Percentiles rank a stretch among this genome's conserved stretches.
Evolutionary conservation across 2,888 invertebrate species (phyloP).

Genomic region (Julus scandinavius): DNA sequence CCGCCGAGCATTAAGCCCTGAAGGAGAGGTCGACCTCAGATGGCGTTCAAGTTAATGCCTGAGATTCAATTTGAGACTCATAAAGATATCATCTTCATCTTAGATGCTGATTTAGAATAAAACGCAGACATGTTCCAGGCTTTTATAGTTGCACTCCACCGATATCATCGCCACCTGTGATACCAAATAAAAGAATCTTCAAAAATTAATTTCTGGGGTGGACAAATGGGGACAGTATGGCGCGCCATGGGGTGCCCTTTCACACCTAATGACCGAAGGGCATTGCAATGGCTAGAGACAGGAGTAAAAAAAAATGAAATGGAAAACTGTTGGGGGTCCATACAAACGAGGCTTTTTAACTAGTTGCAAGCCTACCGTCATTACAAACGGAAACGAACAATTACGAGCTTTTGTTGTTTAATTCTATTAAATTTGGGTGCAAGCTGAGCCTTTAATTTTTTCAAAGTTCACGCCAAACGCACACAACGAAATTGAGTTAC

Average conservation of each 20-base stretch:
- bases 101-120: slow-evolving; percentile 14
- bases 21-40: neutral
- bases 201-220: slow-evolving; percentile 16
- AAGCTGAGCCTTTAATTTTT: slow-evolving; percentile 30
- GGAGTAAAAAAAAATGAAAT: neutral
- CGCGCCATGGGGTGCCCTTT: slow-evolving; percentile 12
- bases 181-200: neutral
- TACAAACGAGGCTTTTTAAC: slow-evolving; percentile 1
- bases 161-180: slow-evolving; percentile 10
- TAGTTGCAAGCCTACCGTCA: slow-evolving; percentile 30
- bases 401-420: slow-evolving; percentile 39
- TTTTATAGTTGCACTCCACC: neutral
- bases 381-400: slow-evolving; percentile 35
- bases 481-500: neutral
- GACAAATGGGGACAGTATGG: slow-evolving; percentile 42
- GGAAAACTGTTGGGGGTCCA: slow-evolving; percentile 2
- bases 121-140: neutral
- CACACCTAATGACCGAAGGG: slow-evolving; percentile 1
- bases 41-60: neutral
- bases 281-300: neutral
- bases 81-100: slow-evolving; percentile 17
- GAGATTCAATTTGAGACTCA: neutral
- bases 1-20: neutral
- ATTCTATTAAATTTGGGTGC: slow-evolving; percentile 26
- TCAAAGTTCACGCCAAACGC: slow-evolving; percentile 1